Base-by-base conservation (phyloP, 2,888 invertebrate genomes). In the Ectemnius continuus region DNA sequence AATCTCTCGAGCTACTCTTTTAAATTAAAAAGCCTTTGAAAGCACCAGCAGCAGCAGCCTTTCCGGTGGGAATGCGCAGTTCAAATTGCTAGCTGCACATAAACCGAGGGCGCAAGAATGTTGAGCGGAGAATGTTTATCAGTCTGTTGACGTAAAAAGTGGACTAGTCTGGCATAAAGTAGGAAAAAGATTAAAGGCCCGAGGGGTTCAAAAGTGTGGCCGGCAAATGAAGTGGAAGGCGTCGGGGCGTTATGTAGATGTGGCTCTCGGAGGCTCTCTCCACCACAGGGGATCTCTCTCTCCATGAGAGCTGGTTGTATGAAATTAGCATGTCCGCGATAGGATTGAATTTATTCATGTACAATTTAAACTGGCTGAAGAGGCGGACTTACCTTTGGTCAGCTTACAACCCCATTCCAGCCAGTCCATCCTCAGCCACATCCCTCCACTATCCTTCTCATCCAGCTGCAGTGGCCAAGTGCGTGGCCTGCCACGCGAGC, bases 311-410 rank as follows among this genome's bases (percentile, higher is more conserved):
- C 80, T 84, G 80, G 86, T 87, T 84, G 82, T 80, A 80, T 78
- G 82, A 80, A 86, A 87, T 87, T 86, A 87, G 82, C 87, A 85
- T 87, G 84, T 72, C 82, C 81, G 80, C 83, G 84, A 87, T 86
- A 81, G 83, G 81, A 86, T 84, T 87, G 84, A 85, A 87, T 86
- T 85, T 86, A 87, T 87, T 86, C 87, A 86, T 86, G 85, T 87
- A 86, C 84, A 83, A 86, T 85, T 87, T 84, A 81, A 84, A 83
- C 81, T 82, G 80, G 82, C 83, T 81, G 85, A 83, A 82, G 83
- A 77, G 82, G 79, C 76, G 77, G 78, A 56, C 71, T 78, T 77
- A 61, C 79, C 81, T 82, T 82, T 82, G 76, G 81, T 76, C 75
- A 73, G 70, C 68, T 36, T 36, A 36, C 36, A 36, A 36, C 36